Evolutionary conservation across 1,140 invertebrate species (phyloP), one percentile per base, ranked within the genome.

Genomic region (Atopsyche davidsoni): DNA sequence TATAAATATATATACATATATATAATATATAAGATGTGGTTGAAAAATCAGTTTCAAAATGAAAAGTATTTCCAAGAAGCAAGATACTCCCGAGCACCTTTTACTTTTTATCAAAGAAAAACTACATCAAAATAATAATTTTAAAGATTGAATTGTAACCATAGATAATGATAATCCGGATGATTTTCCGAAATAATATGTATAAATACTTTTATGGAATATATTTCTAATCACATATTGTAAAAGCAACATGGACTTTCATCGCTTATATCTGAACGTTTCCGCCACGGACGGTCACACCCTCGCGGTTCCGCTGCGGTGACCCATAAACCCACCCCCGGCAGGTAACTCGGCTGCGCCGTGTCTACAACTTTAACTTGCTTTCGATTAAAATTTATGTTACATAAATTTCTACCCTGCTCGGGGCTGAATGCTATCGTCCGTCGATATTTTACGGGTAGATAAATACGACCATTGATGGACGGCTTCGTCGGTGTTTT

Each of bases 341-440:
- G 13, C 10, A 7, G 6, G 19, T 23, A 42, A 23, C 40, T 3
- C 21, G n/a, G n/a, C n/a, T n/a, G 24, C 6, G n/a, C 41, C 19
- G 9, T 45, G 31, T 28, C 21, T 28, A 45, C 24, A 45, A 44
- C 21, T 44, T 17, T 44, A 28, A 32, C 43, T 22, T n/a, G 41
- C 28, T 45, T 23, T 25, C 35, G 25, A 38, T 51, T 51, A 43
- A 51, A 44, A 51, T 51, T 51, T 43, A 43, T 44, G 31, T 28
- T 22, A 24, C 39, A 24, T 39, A 47, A 38, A 39, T 47, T 24
- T 9, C 24, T 36, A 36, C 18, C 45, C 45, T 39, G 24, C 9
- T 22, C 32, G 34, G 39, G 17, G 14, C 6, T 23, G n/a, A 25
- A 25, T 19, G 21, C 21, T 38, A 38, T 38, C 18, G 45, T 11